These are phyloP conservation scores for Nothocercus julius DNA, from an alignment of 2,113 vertebrate species.

Conservation along the genomic window DNA sequence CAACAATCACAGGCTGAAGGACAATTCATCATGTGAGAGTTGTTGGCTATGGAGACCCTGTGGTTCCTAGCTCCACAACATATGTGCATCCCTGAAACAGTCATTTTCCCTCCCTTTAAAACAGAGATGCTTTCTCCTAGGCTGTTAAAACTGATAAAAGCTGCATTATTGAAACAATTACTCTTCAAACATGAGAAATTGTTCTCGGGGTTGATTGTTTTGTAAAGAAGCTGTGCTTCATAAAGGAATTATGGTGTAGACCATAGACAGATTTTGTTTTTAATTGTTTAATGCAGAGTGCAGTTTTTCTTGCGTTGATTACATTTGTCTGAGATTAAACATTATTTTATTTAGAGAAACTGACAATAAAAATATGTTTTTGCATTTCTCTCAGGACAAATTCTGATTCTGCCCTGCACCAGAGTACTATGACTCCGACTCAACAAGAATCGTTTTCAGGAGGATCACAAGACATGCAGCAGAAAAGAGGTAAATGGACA, in stretches of 20 bases:
- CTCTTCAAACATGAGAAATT: not conserved
- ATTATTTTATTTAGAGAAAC: not conserved
- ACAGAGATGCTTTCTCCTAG: not conserved
- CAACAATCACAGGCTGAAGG: rapidly evolving
- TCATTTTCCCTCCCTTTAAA: not conserved
- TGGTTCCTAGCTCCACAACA: not conserved
- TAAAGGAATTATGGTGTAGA: not conserved
- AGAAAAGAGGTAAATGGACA: conserved; percentile 87
- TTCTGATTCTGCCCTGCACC: conserved; percentile 96
- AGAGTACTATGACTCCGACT: conserved; percentile 93
- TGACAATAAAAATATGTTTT: not conserved
- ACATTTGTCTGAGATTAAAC: not conserved
- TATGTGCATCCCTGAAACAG: not conserved
- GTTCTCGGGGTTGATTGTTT: not conserved
- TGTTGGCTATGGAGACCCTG: not conserved
- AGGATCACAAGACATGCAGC: conserved; percentile 91
- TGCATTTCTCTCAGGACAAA: conserved; percentile 86
- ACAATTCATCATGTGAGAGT: not conserved
- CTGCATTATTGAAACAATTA: not conserved
- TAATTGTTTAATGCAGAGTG: not conserved
- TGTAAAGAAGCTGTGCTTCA: not conserved
- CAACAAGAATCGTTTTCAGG: conserved; percentile 89
- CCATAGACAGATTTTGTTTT: rapidly evolving
- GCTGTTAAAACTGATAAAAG: too few relatives aligned
- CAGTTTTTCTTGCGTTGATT: not conserved